Conservation (phyloP, 2,113 vertebrate genomes). For the Vireo altiloquus region DNA sequence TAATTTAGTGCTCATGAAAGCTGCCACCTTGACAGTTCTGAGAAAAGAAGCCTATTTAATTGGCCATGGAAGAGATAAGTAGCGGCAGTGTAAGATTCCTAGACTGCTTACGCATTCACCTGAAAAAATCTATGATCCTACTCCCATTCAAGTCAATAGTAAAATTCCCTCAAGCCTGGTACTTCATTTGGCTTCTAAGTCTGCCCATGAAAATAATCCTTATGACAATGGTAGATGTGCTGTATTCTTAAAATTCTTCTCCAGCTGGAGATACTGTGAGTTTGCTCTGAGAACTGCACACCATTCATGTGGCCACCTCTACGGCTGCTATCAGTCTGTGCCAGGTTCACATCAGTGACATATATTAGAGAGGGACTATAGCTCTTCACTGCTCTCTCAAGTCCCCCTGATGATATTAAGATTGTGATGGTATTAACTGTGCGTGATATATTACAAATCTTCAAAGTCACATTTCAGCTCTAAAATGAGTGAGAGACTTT, state of each 20-base stretch:
- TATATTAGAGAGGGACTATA: neutral
- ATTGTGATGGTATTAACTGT: neutral
- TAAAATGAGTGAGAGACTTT: neutral
- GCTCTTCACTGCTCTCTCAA: neutral
- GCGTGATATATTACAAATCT: neutral
- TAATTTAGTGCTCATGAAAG: conserved; percentile 35
- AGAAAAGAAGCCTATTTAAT: conserved; percentile 54
- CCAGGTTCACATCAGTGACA: neutral
- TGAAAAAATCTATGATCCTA: conserved; percentile 14
- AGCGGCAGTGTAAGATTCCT: neutral
- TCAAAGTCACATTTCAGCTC: conserved; percentile 18
- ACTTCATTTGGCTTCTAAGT: neutral
- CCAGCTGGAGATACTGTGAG: neutral
- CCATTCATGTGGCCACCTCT: neutral
- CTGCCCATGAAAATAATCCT: neutral
- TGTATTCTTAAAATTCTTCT: neutral
- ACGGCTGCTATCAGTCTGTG: neutral
- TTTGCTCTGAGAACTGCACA: neutral
- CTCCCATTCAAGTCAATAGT: neutral
- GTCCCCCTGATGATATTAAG: neutral
- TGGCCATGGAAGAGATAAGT: conserved; percentile 31
- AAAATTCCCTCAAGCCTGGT: neutral
- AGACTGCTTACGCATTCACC: neutral
- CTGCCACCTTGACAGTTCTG: conserved; percentile 20
- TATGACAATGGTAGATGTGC: neutral